Evolutionary conservation across 2,797 vertebrate genomes (phyloP), one percentile per base, ranked within the genome.

Genomic region (Chlorospingus flavigularis): DNA sequence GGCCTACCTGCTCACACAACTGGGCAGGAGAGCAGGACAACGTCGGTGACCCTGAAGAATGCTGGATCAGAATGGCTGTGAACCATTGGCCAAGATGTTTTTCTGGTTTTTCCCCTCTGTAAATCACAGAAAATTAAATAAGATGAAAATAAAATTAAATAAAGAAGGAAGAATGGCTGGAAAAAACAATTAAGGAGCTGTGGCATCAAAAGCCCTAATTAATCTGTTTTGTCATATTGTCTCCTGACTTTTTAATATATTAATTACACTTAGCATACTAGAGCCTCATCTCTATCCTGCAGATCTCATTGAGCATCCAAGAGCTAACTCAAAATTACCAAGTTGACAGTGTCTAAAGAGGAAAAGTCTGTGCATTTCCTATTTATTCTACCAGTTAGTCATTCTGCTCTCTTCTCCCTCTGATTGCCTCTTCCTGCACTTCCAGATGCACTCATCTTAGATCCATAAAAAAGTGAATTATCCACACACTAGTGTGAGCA

Each of bases 21-120:
- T 48, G 66, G 48, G 31, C 50, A 71, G 43, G 48, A 60, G 37
- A 81, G 33, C 6, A 8, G 10, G 9, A 7, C 0, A 42, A 51
- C 5, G 4, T 23, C 1, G 1, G 24, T 72, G 54, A 75, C n/a
- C 17, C 26, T 2, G 0, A 23, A 2, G 42, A 54, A 13, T 2
- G 3, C 48, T 53, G 15, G 7, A 47, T 65, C 62, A 72, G 45
- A 81, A 57, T 3, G 13, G 28, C 43, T 63, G 17, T 37, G 76
- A 73, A 33, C 12, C 33, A 53, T 14, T 0, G 1, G 53, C 37
- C 40, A 35, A 88, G 43, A 37, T 37, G 30, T 10, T 43, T 13
- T 81, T 51, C 30, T 57, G 9, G 1, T 5, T 25, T 54, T 37
- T 16, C 2, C 25, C 2, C 37, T 30, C 57, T 30, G 6, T 66